Evolutionary conservation across 2,113 vertebrate species (phyloP).

Genomic region (Tor tambroides): DNA sequence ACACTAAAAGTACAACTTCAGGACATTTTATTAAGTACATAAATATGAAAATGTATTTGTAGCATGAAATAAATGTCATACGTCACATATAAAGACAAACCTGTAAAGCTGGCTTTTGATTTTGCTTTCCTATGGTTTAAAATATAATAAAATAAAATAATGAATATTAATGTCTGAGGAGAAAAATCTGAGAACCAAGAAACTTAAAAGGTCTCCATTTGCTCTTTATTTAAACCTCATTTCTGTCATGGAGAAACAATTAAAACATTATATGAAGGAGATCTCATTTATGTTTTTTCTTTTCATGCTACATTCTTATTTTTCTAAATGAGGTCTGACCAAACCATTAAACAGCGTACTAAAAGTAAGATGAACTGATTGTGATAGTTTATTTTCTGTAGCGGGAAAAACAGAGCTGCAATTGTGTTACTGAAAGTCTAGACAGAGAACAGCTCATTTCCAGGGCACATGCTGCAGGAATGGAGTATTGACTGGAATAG

Average conservation of each 20-base stretch:
- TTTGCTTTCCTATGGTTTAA: neutral
- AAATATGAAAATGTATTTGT: too few species aligned
- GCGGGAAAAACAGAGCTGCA: conserved; percentile 1
- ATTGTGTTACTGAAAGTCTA: conserved; percentile 27
- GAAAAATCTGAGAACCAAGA: neutral
- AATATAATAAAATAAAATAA: neutral
- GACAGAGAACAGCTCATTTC: conserved; percentile 31
- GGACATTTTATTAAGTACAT: too few species aligned
- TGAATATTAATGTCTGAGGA: neutral
- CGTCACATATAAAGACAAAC: neutral
- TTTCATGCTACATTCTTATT: neutral
- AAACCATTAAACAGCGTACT: neutral
- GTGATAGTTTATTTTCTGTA: neutral
- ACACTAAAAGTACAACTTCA: too few species aligned
- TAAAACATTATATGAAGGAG: neutral
- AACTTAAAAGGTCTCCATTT: neutral
- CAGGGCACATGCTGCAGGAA: conserved; percentile 27
- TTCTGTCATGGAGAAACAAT: neutral
- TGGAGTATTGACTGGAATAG: conserved; percentile 43
- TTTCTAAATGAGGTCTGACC: conserved; percentile 17
- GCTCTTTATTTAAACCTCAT: neutral
- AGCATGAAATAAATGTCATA: too few species aligned
- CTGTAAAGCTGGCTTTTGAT: neutral
- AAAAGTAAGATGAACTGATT: conserved; percentile 3
- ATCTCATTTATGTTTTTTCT: neutral